Evolutionary conservation across 1,140 invertebrate genomes (phyloP), one percentile per base, ranked within the genome.

Genomic region (Dreissena polymorpha): DNA sequence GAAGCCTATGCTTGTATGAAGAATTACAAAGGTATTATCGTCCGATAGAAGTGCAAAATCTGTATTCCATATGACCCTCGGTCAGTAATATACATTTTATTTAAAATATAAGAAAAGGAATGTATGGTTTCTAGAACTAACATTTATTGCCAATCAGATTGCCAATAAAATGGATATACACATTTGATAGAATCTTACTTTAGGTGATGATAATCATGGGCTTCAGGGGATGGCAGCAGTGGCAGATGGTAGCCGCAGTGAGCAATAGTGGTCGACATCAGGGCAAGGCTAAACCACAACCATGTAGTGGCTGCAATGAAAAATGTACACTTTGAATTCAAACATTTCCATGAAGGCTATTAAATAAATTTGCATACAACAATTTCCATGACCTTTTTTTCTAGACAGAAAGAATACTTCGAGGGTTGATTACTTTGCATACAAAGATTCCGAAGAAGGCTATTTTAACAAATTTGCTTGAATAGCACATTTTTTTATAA

Each of bases 221-320:
- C 96, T 93, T 98, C 97, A n/a, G 97, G 96, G 29, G 96, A 97
- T 10, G 96, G 96, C 88, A 97, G 95, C 88, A 97, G 96, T 0
- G 97, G 97, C 87, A 98, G 94, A 93, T 98, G 97, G 89, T 97
- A 98, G 10, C 97, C 97, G 67, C 96, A 97, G 90, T 98, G 97
- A 21, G 96, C 95, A 88, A 97, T 97, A 10, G 97, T 94, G 0
- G 97, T 98, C 5, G 95, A 96, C 13, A 97, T 89, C 79, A 97
- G 95, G 6, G 96, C 97, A 60, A 97, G 88, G 0, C 95, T 95
- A 88, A 97, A 97, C 96, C 97, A 97, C 25, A 97, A 89, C 95
- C 96, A 97, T 49, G 96, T 94, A 5, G 96, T 96, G 25, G 96
- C 95, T 78, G 60, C 21, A 39, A 65, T 14, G 13, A 29, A 71